phyloP scores from a whole-genome alignment of 2,888 invertebrate genomes.

The Rhamnusium bicolor region DNA sequence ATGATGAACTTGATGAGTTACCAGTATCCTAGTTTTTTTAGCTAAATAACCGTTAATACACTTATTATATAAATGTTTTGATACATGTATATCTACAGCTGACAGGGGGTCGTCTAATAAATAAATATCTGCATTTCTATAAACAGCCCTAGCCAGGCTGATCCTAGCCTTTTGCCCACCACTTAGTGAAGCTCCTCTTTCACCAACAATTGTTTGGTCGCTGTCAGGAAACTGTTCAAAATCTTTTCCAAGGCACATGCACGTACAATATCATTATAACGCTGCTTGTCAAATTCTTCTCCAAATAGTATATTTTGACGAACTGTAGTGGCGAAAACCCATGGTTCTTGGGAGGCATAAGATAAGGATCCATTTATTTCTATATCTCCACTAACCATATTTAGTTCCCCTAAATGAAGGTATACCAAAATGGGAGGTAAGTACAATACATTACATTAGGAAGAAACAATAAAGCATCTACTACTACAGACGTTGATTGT shows the following conservation, averaged over 20 bases:
- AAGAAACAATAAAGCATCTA: too few species aligned
- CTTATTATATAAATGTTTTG: slow-evolving; percentile 83
- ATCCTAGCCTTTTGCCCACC: neutral
- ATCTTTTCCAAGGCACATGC: slow-evolving; percentile 1
- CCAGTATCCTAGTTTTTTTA: slow-evolving; percentile 81
- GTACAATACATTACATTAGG: too few species aligned
- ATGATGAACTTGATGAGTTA: slow-evolving; percentile 91
- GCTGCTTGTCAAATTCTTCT: slow-evolving; percentile 74
- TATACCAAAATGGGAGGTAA: too few species aligned
- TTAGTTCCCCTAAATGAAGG: neutral
- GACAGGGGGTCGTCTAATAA: neutral
- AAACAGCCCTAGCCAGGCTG: neutral
- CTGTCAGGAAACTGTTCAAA: neutral
- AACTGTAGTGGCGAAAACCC: slow-evolving; percentile 84
- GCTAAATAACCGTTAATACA: slow-evolving; percentile 81
- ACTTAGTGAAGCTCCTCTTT: slow-evolving; percentile 1
- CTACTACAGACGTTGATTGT: too few species aligned
- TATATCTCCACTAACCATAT: neutral
- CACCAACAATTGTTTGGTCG: neutral
- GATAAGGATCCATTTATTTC: slow-evolving; percentile 68
- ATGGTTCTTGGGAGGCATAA: slow-evolving; percentile 89
- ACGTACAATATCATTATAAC: neutral
- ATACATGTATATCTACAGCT: slow-evolving; percentile 74
- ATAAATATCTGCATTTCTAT: neutral
- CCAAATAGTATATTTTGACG: slow-evolving; percentile 91